Evolutionary conservation across 1,140 invertebrate species (phyloP).

Genomic region (Acromyrmex heyeri): DNA sequence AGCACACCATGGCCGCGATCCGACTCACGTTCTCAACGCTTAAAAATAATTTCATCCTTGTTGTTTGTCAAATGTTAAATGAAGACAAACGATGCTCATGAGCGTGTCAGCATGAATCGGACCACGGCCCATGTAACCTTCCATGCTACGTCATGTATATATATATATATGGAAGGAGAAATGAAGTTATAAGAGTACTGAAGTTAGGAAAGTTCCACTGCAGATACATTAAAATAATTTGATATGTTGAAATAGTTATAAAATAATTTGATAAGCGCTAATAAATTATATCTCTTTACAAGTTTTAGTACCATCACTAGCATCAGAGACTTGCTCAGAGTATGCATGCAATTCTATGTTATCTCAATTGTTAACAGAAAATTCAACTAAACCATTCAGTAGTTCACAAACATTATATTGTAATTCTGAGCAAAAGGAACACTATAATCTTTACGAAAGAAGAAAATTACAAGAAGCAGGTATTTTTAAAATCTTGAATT

Average conservation of each 20-base stretch:
- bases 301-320: not conserved
- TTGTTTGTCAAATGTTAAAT: too few species aligned
- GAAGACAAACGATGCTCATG: too few species aligned
- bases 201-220: too few species aligned
- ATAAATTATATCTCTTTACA: not conserved
- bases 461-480: conserved; percentile 54
- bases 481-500: conserved; percentile 34
- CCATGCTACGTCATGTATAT: too few species aligned
- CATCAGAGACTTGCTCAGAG: not conserved
- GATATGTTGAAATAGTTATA: not conserved
- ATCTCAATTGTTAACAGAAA: not conserved
- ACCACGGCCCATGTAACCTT: too few species aligned
- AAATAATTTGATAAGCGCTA: not conserved
- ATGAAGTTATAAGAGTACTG: too few species aligned
- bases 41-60: too few species aligned
- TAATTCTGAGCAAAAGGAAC: not conserved
- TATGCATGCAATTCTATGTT: not conserved
- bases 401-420: not conserved
- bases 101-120: too few species aligned
- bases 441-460: not conserved
- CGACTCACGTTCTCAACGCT: too few species aligned
- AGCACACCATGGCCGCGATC: too few species aligned
- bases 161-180: too few species aligned
- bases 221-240: too few species aligned
- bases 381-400: not conserved